These are phyloP conservation scores for Lineus longissimus DNA, from an alignment of 1,140 invertebrate genomes.

Conservation along the genomic window DNA sequence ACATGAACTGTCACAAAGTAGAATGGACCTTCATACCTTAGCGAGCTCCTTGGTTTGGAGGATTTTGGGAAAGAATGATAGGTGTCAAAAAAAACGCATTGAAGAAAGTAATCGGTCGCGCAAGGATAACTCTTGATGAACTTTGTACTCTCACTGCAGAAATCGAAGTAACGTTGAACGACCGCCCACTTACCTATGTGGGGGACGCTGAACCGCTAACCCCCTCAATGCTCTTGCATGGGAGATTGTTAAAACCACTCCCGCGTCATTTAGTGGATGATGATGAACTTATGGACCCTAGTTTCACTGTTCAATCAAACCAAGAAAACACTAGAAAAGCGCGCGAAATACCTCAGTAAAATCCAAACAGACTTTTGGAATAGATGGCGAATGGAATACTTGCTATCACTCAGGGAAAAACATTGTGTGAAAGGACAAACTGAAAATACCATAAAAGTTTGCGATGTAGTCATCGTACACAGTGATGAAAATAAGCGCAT, in stretches of 20 bases:
- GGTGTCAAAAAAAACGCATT: background rate
- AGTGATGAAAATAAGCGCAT: background rate
- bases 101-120: background rate
- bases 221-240: background rate
- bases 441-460: background rate
- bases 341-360: background rate
- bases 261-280: background rate
- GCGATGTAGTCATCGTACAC: background rate
- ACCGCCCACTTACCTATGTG: background rate
- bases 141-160: background rate
- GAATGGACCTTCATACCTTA: background rate
- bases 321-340: background rate
- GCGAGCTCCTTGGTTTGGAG: background rate
- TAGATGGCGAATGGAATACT: background rate
- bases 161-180: conserved; percentile 1
- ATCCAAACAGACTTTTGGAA: background rate
- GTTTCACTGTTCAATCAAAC: background rate
- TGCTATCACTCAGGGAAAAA: background rate
- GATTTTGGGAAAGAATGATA: background rate
- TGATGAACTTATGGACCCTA: background rate
- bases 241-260: background rate
- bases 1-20: background rate
- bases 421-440: background rate
- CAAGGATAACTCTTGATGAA: background rate
- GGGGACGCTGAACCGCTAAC: background rate